A percentile compares a stretch with the other conserved stretches of the same genome.
These are phyloP conservation scores for Macropodus opercularis DNA, from an alignment of 2,797 vertebrate species.

Conservation along the genomic window DNA sequence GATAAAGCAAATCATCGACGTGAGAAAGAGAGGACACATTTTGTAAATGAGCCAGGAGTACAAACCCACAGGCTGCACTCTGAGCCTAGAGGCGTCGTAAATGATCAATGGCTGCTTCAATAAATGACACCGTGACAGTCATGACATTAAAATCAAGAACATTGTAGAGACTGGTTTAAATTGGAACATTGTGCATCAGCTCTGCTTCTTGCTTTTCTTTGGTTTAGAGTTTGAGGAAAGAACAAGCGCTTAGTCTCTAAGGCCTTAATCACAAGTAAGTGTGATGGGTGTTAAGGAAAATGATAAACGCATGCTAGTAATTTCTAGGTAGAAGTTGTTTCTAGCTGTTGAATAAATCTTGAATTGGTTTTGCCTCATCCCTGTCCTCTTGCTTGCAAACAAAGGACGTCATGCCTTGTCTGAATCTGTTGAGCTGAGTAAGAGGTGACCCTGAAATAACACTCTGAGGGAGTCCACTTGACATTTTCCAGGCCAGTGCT, in stretches of 20 bases:
- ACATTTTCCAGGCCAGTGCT: conserved; percentile 11
- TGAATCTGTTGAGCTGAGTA: conserved; percentile 25
- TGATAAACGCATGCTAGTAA: neutral
- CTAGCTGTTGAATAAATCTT: conserved; percentile 20
- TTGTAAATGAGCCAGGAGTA: neutral
- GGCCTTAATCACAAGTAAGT: neutral
- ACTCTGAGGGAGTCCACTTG: conserved; percentile 10
- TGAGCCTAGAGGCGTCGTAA: conserved; percentile 31
- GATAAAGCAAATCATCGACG: neutral
- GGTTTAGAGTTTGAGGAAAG: neutral
- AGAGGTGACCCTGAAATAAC: conserved; percentile 24
- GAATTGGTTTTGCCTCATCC: conserved; percentile 17
- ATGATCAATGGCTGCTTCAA: conserved; percentile 39
- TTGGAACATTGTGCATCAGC: neutral
- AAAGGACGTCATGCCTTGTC: conserved; percentile 11
- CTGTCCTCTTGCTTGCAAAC: conserved; percentile 40
- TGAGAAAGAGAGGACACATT: neutral
- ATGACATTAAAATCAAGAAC: too few relatives aligned
- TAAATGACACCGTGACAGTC: too few relatives aligned
- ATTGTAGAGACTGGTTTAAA: neutral
- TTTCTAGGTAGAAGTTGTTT: too few relatives aligned
- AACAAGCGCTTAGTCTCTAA: neutral
- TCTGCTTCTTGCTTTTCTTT: neutral
- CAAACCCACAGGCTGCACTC: conserved; percentile 27
- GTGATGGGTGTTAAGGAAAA: neutral